A percentile compares a stretch with the other conserved stretches of the same genome.
These are phyloP conservation scores for Otis tarda DNA, from an alignment of 2,113 vertebrate genomes.

Conservation along the genomic window DNA sequence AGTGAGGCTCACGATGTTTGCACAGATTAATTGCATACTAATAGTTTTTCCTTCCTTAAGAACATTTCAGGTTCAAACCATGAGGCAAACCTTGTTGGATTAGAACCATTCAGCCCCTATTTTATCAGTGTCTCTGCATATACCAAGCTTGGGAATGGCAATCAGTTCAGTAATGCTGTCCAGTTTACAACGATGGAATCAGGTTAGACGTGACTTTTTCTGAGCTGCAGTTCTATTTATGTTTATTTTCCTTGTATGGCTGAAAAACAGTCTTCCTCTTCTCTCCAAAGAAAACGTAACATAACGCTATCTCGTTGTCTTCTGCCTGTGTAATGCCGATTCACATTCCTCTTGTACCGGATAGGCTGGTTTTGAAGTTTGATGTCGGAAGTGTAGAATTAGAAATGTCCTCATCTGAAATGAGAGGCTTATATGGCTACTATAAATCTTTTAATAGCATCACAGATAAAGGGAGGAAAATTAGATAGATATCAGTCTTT, in stretches of 20 bases:
- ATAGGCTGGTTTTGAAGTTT: conserved; percentile 34
- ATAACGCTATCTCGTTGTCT: not conserved
- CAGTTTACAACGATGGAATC: conserved; percentile 90
- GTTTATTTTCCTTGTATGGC: not conserved
- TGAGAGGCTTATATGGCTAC: conserved; percentile 15
- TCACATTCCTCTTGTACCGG: not conserved
- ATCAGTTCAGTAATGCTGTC: conserved; percentile 88
- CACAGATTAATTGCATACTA: not conserved
- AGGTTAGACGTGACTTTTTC: conserved; percentile 74
- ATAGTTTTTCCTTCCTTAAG: conserved; percentile 72
- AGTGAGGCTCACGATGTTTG: not conserved
- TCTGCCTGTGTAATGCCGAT: not conserved
- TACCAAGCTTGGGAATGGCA: conserved; percentile 92
- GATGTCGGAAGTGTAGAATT: conserved; percentile 21
- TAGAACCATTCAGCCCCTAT: conserved; percentile 88
- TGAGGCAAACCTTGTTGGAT: conserved; percentile 77
- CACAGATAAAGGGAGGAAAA: conserved; percentile 52
- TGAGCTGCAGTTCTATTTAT: not conserved
- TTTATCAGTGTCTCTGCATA: conserved; percentile 87
- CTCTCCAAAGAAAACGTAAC: not conserved
- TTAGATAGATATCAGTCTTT: conserved; percentile 31
- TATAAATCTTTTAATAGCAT: conserved; percentile 53
- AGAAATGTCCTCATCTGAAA: conserved; percentile 37
- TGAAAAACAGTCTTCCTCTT: not conserved
- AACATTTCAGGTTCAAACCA: conserved; percentile 87